Evolutionary conservation across 2,888 invertebrate species (phyloP).

Genomic region (Alsophila aescularia): DNA sequence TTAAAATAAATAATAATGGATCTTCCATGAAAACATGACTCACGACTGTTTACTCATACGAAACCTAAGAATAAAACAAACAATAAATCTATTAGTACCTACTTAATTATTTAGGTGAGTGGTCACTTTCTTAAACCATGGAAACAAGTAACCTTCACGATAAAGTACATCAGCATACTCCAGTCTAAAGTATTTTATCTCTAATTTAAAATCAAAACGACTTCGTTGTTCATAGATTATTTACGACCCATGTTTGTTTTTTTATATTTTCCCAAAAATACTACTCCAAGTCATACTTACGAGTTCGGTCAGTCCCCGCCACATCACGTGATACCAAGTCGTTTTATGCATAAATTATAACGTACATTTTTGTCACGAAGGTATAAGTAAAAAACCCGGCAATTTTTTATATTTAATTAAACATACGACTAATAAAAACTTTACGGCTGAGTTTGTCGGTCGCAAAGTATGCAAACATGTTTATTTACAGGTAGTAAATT

Average conservation of each 20-base stretch:
- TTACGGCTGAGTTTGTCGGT: slow-evolving; percentile 21
- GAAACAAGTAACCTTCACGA: too few species aligned
- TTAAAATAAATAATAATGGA: too few species aligned
- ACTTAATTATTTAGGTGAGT: too few species aligned
- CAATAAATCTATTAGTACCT: too few species aligned
- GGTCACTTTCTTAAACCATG: too few species aligned
- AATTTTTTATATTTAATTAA: slow-evolving; percentile 28
- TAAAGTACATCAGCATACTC: background rate
- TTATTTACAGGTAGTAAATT: slow-evolving; percentile 26
- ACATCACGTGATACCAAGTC: slow-evolving; percentile 27
- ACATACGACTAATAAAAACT: slow-evolving; percentile 25
- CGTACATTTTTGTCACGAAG: slow-evolving; percentile 30
- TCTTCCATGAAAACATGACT: too few species aligned
- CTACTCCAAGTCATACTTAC: slow-evolving; percentile 13
- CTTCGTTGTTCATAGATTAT: slow-evolving; percentile 7
- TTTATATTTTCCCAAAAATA: background rate
- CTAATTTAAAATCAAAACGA: background rate
- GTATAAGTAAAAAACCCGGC: slow-evolving; percentile 23
- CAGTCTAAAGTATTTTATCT: slow-evolving; percentile 1
- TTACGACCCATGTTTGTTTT: slow-evolving; percentile 2
- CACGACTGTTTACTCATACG: too few species aligned
- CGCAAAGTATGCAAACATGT: slow-evolving; percentile 26
- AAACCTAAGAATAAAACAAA: too few species aligned
- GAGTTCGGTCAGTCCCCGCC: slow-evolving; percentile 18
- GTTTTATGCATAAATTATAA: slow-evolving; percentile 35